A percentile compares a stretch with the other conserved stretches of the same genome.
These are phyloP conservation scores for Cephus spinipes DNA, from an alignment of 2,888 invertebrate species.

Conservation along the genomic window DNA sequence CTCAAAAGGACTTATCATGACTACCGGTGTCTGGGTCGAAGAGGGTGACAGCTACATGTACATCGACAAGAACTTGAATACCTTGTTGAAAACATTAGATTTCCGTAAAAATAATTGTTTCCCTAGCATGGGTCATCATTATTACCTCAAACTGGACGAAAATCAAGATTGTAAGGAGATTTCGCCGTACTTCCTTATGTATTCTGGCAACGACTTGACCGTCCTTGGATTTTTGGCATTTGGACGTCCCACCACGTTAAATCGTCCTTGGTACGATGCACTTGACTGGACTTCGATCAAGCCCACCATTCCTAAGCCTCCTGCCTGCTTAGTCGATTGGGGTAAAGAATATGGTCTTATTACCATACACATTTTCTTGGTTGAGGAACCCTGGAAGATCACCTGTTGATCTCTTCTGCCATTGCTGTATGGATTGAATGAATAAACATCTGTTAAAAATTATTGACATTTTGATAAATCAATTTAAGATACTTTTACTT, in stretches of 20 bases:
- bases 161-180: too few relatives aligned
- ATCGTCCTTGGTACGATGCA: constrained; percentile 19
- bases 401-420: constrained; percentile 47
- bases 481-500: too few relatives aligned
- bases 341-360: constrained; percentile 51
- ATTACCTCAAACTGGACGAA: too few relatives aligned
- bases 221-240: constrained; percentile 22
- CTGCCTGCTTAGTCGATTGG: constrained; percentile 59
- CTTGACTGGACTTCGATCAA: constrained; percentile 27
- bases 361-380: constrained; percentile 65
- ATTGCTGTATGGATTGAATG: too few relatives aligned
- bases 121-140: too few relatives aligned
- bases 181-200: too few relatives aligned
- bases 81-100: too few relatives aligned
- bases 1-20: neutral
- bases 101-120: too few relatives aligned
- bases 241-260: constrained; percentile 1
- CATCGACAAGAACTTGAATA: neutral
- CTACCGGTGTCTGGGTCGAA: constrained; percentile 8
- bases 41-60: neutral
- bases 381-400: constrained; percentile 64
- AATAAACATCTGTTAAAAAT: constrained; percentile 16
- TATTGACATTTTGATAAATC: constrained; percentile 42
- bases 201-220: constrained; percentile 9
- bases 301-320: constrained; percentile 59